Evolutionary conservation across 2,888 invertebrate genomes (phyloP).

Genomic region (Ceramica pisi): DNA sequence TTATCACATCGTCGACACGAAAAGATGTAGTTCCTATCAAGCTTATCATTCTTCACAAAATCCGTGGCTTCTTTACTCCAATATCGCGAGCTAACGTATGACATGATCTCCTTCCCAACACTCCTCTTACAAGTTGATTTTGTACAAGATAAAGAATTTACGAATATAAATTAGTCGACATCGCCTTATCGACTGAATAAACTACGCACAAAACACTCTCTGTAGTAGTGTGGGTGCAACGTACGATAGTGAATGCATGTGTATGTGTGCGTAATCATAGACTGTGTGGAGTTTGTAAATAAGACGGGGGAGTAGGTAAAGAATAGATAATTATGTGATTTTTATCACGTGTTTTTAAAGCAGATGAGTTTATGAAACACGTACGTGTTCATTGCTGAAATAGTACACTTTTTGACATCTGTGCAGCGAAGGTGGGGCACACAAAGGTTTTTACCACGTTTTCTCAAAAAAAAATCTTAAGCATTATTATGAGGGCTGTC

Average conservation of each 20-base stretch:
- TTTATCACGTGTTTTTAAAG: not conserved
- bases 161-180: slow-evolving; percentile 74
- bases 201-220: slow-evolving; percentile 77
- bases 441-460: too few species aligned
- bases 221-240: slow-evolving; percentile 57
- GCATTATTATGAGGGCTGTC: too few species aligned
- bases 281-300: slow-evolving; percentile 56
- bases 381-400: not conserved
- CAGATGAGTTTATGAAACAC: not conserved
- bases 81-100: not conserved
- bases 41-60: not conserved
- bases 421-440: too few species aligned
- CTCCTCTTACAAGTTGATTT: slow-evolving; percentile 38
- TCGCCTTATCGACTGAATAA: slow-evolving; percentile 67
- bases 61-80: not conserved
- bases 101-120: slow-evolving; percentile 5
- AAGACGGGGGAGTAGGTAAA: slow-evolving; percentile 58
- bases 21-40: too few species aligned
- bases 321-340: not conserved
- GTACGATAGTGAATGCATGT: slow-evolving; percentile 59
- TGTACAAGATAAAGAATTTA: slow-evolving; percentile 70
- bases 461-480: too few species aligned
- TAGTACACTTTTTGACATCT: too few species aligned
- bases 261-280: slow-evolving; percentile 71
- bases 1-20: too few species aligned